These are phyloP conservation scores for Plumapathes pennacea DNA, from an alignment of 92 coral and sea anemone genomes.

Conservation along the genomic window DNA sequence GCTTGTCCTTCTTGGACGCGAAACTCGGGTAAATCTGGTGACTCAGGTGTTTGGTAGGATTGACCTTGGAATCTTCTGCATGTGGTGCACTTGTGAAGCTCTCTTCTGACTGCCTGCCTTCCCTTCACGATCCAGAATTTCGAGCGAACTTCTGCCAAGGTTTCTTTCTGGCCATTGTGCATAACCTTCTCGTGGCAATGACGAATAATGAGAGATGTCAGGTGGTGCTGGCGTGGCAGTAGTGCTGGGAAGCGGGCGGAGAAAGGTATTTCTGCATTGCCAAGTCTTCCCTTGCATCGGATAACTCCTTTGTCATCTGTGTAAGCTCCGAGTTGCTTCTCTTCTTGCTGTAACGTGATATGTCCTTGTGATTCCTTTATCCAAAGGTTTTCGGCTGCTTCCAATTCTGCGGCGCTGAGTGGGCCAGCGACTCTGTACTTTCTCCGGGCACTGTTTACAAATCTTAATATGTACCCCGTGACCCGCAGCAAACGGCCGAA, in stretches of 20 bases:
- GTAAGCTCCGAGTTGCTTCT: slow-evolving; percentile 6
- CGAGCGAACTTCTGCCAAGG: no score
- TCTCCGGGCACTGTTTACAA: neutral
- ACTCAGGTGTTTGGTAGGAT: neutral
- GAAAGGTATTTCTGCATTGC: no score
- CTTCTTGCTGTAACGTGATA: neutral
- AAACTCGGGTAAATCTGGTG: slow-evolving; percentile 3
- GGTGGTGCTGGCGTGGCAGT: neutral
- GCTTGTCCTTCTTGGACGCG: no score
- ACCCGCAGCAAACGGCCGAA: slow-evolving; percentile 1
- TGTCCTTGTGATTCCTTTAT: slow-evolving; percentile 1
- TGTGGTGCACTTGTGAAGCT: no score
- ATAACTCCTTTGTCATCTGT: slow-evolving; percentile 8
- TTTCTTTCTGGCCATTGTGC: no score
- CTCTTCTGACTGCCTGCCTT: no score
- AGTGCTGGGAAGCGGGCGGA: no score
- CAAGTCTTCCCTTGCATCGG: no score
- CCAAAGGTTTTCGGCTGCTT: slow-evolving; percentile 3
- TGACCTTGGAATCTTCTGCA: no score
- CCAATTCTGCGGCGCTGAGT: slow-evolving; percentile 13
- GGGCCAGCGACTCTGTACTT: slow-evolving; percentile 1
- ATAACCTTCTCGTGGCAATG: no score
- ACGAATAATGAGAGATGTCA: no score
- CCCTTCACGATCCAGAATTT: no score
- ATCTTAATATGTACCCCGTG: neutral